Evolutionary conservation across 2,888 invertebrate genomes (phyloP).

Genomic region (Cephalotes varians): DNA sequence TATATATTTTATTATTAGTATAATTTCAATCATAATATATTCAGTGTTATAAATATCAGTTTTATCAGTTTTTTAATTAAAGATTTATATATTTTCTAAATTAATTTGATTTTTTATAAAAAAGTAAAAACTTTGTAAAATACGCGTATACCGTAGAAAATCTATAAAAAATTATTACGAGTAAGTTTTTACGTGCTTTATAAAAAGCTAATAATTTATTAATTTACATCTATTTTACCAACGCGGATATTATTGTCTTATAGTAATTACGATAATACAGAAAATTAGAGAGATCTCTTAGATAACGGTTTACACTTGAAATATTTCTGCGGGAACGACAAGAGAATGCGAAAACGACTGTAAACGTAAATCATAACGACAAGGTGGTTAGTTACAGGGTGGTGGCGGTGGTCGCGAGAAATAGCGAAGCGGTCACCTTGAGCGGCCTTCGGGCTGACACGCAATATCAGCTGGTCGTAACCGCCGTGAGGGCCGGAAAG

Average conservation of each 20-base stretch:
- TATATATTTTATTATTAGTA: no score
- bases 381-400: conserved; percentile 95
- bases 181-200: not conserved
- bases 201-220: conserved; percentile 11
- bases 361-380: conserved; percentile 77
- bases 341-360: not conserved
- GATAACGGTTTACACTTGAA: not conserved
- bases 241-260: not conserved
- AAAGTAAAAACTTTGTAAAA: not conserved
- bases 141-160: not conserved
- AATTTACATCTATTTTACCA: not conserved
- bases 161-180: not conserved
- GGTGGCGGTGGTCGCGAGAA: conserved; percentile 95
- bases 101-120: not conserved
- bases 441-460: conserved; percentile 94
- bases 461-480: conserved; percentile 95
- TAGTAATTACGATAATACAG: not conserved
- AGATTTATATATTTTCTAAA: not conserved
- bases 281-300: not conserved
- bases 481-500: conserved; percentile 93
- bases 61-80: not conserved
- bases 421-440: conserved; percentile 94
- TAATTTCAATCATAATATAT: not conserved
- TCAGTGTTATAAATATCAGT: not conserved
- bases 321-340: not conserved